Conservation (phyloP, 1,140 invertebrate species). For the Lethocerus indicus region DNA sequence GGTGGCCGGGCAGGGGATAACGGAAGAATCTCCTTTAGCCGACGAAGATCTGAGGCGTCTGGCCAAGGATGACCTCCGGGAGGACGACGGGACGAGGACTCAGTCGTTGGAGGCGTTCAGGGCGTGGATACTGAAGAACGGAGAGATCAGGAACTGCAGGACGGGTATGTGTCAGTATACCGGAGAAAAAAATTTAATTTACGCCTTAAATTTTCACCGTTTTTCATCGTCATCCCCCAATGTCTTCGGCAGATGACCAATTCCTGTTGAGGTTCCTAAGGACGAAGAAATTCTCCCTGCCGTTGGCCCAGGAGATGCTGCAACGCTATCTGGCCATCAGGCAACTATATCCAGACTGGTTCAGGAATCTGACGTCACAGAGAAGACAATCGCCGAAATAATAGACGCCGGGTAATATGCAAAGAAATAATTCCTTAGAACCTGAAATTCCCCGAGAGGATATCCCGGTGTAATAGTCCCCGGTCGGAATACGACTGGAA, state of each 20-base stretch:
- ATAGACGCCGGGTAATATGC: slow-evolving; percentile 52
- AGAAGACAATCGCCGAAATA: slow-evolving; percentile 49
- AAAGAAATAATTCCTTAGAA: no score
- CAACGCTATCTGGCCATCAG: slow-evolving; percentile 66
- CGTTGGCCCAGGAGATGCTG: slow-evolving; percentile 60
- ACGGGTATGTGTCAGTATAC: slow-evolving; percentile 32
- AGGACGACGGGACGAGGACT: slow-evolving; percentile 43
- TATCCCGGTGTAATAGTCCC: no score
- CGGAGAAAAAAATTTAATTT: background rate
- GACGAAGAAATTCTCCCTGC: slow-evolving; percentile 64
- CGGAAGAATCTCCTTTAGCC: no score
- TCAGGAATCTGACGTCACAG: slow-evolving; percentile 52
- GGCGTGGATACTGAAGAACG: slow-evolving; percentile 52
- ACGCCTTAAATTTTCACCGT: background rate
- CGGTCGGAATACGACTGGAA: no score
- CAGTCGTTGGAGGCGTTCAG: slow-evolving; percentile 46
- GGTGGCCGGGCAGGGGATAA: no score
- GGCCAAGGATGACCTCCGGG: slow-evolving; percentile 47
- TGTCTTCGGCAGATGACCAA: slow-evolving; percentile 35
- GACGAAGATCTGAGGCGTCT: slow-evolving; percentile 38
- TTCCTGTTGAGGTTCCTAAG: slow-evolving; percentile 66
- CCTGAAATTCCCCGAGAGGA: no score
- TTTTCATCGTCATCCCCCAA: background rate
- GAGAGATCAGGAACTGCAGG: slow-evolving; percentile 45
- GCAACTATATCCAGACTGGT: slow-evolving; percentile 43